Base-by-base conservation (phyloP, 2,888 invertebrate genomes). In the Oscheius sp. region DNA sequence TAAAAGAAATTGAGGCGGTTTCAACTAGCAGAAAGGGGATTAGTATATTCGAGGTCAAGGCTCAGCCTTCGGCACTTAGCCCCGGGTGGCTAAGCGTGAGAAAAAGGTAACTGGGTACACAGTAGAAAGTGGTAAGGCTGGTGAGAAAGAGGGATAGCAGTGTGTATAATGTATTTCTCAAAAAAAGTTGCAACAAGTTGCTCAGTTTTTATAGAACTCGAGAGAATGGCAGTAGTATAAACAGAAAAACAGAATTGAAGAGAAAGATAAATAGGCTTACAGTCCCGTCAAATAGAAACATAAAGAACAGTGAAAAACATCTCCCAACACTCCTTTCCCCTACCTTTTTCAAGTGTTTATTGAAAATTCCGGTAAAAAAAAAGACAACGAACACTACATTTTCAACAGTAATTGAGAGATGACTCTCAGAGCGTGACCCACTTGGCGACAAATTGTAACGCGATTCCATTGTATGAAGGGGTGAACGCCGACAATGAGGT, bases 381-480 rank as follows among this genome's bases (percentile, higher is more conserved):
- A n/a, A n/a, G n/a, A n/a, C n/a, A n/a, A n/a, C n/a, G n/a, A n/a
- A n/a, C n/a, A n/a, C n/a, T n/a, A n/a, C 14, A 49, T 49, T 49
- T 49, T 22, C 54, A 3, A 28, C 51, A 33, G 54, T 54, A 54
- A 54, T 54, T 54, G 54, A 32, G 32, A 32, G 33, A 22, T 32
- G 54, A 32, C n/a, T n/a, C n/a, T n/a, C n/a, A n/a, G n/a, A n/a
- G 54, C 59, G 59, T 59, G 59, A 59, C 59, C 59, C 59, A 59
- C 59, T 59, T 59, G 59, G 20, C 1, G 41, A 59, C 59, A 59
- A 41, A 44, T 59, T 59, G 59, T 59, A 59, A 59, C 59, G 38
- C 59, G 59, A 44, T 2, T 20, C 47, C 17, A 17, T 14, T 17
- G 17, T 47, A 17, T 47, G 20, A 17, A 9, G 36, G 41, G 14